Percentiles rank a stretch among this genome's conserved stretches.
Conservation (phyloP, 2,888 invertebrate species). For the Dynastes grantii region DNA sequence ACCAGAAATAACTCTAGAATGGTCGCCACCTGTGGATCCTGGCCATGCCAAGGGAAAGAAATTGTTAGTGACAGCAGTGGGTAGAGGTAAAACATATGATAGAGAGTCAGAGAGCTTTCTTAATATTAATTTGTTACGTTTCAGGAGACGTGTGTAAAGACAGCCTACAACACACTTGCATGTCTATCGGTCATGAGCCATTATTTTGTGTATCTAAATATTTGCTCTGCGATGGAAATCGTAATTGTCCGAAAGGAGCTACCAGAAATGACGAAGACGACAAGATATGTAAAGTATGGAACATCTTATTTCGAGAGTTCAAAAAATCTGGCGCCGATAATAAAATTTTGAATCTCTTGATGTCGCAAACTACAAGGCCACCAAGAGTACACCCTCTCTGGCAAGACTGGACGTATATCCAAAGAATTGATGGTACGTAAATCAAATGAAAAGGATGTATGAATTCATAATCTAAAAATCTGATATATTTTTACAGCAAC, state of each 20-base stretch:
- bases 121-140: neutral
- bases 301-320: constrained; percentile 26
- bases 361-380: constrained; percentile 27
- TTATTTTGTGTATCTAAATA: constrained; percentile 78
- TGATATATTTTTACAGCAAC: constrained; percentile 16
- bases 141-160: constrained; percentile 55
- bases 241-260: constrained; percentile 79
- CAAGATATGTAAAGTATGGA: constrained; percentile 60
- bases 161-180: constrained; percentile 64
- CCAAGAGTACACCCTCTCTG: constrained; percentile 27
- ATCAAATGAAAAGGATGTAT: neutral
- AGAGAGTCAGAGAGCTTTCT: neutral
- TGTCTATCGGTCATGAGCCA: constrained; percentile 65
- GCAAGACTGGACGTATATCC: constrained; percentile 51
- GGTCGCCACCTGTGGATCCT: constrained; percentile 61
- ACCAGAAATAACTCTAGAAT: constrained; percentile 61
- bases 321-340: constrained; percentile 21
- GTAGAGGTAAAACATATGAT: constrained; percentile 58
- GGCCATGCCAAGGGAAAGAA: constrained; percentile 58
- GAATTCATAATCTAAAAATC: neutral
- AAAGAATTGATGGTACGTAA: constrained; percentile 46
- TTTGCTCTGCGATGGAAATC: constrained; percentile 78
- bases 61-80: constrained; percentile 64
- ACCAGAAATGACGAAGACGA: constrained; percentile 68
- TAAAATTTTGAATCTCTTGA: constrained; percentile 33